These are phyloP conservation scores for Nyctalus aviator DNA, from an alignment of 2,797 vertebrate species.

Conservation along the genomic window DNA sequence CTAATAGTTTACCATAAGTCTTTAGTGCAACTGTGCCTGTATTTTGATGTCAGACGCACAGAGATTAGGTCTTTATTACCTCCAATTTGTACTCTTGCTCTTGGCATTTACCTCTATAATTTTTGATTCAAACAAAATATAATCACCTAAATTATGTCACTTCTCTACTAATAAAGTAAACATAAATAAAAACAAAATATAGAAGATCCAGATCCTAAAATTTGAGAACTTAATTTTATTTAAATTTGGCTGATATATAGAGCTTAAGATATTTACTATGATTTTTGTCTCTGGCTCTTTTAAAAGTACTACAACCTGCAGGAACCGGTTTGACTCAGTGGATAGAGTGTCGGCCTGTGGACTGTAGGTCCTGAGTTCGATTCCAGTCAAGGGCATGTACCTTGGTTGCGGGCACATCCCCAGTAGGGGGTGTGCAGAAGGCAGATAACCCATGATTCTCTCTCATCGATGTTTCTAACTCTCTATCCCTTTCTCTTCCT, in stretches of 20 bases:
- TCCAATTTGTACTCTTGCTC: background rate
- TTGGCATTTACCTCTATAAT: background rate
- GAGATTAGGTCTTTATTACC: background rate
- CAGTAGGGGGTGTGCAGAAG: no score
- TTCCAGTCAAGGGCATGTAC: no score
- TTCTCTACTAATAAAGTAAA: background rate
- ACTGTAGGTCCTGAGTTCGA: no score
- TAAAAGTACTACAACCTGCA: background rate
- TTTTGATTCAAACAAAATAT: background rate
- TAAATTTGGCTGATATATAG: background rate
- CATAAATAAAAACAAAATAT: constrained; percentile 30
- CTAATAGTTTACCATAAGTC: background rate
- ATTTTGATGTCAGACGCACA: background rate
- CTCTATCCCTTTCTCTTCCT: no score
- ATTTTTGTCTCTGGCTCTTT: background rate
- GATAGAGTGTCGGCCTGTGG: no score
- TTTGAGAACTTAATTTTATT: background rate
- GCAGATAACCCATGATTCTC: no score
- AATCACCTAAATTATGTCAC: background rate
- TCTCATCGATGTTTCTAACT: no score
- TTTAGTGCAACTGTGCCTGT: background rate
- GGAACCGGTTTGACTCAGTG: no score
- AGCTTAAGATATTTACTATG: background rate
- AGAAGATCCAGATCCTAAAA: background rate
- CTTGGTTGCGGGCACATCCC: no score